Conservation (phyloP, 2,797 vertebrate species). For the Micromesistius poutassou region DNA sequence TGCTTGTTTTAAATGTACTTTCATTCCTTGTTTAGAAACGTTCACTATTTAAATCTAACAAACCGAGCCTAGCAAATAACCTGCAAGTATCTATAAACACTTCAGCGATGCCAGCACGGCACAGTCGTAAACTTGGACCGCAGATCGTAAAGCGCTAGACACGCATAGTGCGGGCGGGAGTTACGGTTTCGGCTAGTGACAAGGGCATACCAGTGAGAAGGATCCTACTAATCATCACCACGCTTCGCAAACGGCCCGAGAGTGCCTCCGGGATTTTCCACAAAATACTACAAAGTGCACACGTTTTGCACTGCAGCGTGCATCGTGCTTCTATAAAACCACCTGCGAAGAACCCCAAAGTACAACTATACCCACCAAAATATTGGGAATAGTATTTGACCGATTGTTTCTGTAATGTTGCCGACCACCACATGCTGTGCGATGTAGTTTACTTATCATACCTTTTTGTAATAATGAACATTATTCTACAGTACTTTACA, state of each 20-base stretch:
- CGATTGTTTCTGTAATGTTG: not conserved
- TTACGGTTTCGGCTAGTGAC: constrained; percentile 1
- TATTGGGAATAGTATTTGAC: not conserved
- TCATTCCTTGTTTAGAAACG: not conserved
- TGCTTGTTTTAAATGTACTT: not conserved
- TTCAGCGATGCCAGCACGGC: not conserved
- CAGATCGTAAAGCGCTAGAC: not conserved
- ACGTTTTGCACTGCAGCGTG: constrained; percentile 1
- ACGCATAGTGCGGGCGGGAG: not conserved
- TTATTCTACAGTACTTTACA: not conserved
- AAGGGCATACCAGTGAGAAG: constrained; percentile 5
- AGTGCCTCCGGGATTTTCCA: not conserved
- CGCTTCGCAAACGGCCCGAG: not conserved
- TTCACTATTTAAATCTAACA: constrained; percentile 5
- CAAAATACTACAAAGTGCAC: constrained; percentile 2
- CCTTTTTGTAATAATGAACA: not conserved
- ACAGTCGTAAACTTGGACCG: not conserved
- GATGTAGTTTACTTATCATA: not conserved
- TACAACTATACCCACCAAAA: not conserved
- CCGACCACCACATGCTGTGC: not conserved
- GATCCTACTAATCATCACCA: not conserved
- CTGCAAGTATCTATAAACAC: constrained; percentile 2
- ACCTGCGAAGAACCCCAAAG: not conserved
- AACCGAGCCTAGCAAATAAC: not conserved
- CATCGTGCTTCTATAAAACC: not conserved